A percentile compares a stretch with the other conserved stretches of the same genome.
Evolutionary conservation across 2,797 vertebrate species (phyloP).

Genomic region (Buphagus erythrorhynchus): DNA sequence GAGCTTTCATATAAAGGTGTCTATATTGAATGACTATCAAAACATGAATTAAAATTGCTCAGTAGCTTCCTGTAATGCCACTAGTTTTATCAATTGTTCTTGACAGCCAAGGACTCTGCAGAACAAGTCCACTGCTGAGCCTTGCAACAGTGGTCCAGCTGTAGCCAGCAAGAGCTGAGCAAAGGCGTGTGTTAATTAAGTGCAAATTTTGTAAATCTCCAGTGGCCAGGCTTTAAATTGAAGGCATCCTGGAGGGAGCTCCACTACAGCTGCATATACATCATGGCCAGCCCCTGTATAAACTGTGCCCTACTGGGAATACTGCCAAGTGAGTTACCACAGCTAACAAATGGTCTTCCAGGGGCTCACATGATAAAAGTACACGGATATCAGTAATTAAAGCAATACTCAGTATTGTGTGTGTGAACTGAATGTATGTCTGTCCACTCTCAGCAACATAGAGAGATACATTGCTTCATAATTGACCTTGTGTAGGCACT

Average conservation of each 20-base stretch:
- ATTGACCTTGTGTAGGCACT: background rate
- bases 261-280: background rate
- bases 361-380: background rate
- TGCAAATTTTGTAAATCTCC: background rate
- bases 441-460: background rate
- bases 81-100: background rate
- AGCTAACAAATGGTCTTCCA: background rate
- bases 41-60: background rate
- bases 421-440: background rate
- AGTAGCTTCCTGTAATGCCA: background rate
- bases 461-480: background rate
- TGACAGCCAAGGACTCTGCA: background rate
- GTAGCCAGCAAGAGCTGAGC: background rate
- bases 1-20: background rate
- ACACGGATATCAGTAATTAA: background rate
- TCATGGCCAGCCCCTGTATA: rapidly evolving
- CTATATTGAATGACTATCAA: background rate
- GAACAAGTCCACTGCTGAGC: background rate
- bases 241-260: background rate
- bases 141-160: background rate
- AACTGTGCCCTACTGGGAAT: background rate
- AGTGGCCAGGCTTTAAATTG: background rate
- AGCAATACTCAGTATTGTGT: background rate
- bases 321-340: background rate
- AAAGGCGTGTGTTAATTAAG: background rate